Conservation (phyloP, 1,140 invertebrate genomes). For the Ceratina japonica region DNA sequence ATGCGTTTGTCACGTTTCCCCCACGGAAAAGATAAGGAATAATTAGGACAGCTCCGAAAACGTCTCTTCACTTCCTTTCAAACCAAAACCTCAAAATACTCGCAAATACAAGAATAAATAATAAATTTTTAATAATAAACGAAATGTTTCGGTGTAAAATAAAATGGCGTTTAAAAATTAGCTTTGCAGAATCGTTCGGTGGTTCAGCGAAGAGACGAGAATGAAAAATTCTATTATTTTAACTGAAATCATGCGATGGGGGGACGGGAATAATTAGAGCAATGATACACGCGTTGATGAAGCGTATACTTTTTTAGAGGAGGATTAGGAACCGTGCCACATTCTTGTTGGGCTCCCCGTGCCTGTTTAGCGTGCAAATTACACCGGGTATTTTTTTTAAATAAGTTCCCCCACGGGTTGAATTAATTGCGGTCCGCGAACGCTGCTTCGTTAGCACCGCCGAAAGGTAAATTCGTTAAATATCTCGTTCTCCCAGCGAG, state of each 20-base stretch:
- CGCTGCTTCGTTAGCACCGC: conserved; percentile 56
- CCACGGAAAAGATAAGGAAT: background rate
- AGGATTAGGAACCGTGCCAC: background rate
- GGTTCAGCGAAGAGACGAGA: too few relatives aligned
- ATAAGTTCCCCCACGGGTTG: conserved; percentile 52
- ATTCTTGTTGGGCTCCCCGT: conserved; percentile 32
- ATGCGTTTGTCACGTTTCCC: background rate
- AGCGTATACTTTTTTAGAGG: background rate
- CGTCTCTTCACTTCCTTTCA: too few relatives aligned
- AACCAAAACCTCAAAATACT: too few relatives aligned
- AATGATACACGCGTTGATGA: too few relatives aligned
- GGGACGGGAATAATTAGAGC: too few relatives aligned
- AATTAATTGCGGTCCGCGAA: conserved; percentile 59
- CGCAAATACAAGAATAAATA: too few relatives aligned
- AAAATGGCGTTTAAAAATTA: too few relatives aligned
- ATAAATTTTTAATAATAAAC: too few relatives aligned
- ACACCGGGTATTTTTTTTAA: conserved; percentile 55
- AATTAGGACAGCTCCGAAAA: background rate
- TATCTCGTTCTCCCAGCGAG: conserved; percentile 50
- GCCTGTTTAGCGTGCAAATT: conserved; percentile 59
- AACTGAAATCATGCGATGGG: too few relatives aligned
- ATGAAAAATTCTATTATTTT: too few relatives aligned
- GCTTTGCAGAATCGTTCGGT: too few relatives aligned
- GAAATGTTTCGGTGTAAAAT: too few relatives aligned
- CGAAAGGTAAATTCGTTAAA: conserved; percentile 63